phyloP scores from a whole-genome alignment of 1,140 invertebrate genomes.

The Caenorhabditis elegans region WBcel235 BX284604.4:3622001-3622500 shows the following conservation, averaged over 20 bases:
- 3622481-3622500: no score
- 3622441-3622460: no score
- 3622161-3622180: background rate
- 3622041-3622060: background rate
- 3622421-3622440: no score
- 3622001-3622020: background rate
- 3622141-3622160: background rate
- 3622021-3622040: background rate
- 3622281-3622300: background rate
- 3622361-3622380: no score
- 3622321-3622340: no score
- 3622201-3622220: background rate
- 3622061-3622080: background rate
- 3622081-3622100: background rate
- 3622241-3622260: background rate
- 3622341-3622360: no score
- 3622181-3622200: background rate
- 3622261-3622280: background rate
- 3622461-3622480: no score
- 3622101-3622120: background rate
- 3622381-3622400: no score
- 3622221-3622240: background rate
- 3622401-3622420: no score
- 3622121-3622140: background rate
- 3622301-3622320: no score